Evolutionary conservation across 1,140 invertebrate genomes (phyloP), one percentile per base, ranked within the genome.

Genomic region (Pemphigus obesinymphae): DNA sequence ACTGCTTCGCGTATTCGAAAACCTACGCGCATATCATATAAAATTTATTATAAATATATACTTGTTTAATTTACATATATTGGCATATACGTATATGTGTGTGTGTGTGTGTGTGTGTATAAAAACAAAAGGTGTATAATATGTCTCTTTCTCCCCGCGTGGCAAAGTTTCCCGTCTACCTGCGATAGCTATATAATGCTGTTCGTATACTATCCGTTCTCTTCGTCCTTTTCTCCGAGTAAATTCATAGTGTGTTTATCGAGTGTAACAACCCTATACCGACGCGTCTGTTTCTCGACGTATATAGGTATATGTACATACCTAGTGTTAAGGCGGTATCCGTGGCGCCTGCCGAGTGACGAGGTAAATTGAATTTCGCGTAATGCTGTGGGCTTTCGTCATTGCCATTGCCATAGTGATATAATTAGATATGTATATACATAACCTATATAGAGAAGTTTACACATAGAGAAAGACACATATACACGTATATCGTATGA

Each of bases 181-280:
- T 31, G n/a, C n/a, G n/a, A n/a, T n/a, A n/a, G n/a, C n/a, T n/a
- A n/a, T n/a, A n/a, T n/a, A n/a, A n/a, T n/a, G n/a, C n/a, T n/a
- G n/a, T n/a, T n/a, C n/a, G n/a, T n/a, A n/a, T 40, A 40, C 10
- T 5, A 5, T 5, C 37, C 58, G 55, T 50, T 15, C 17, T 61
- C 15, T 13, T 61, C 15, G 26, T 63, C 58, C 29, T 63, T 66
- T 66, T 37, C 17, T n/a, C 61, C 3, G 7, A 10, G 63, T 13
- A 40, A 40, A 68, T 68, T 68, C 40, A 68, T 68, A 23, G 26
- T 68, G 20, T 68, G 63, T 68, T 68, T 40, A 68, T 68, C 34
- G 31, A n/a, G 63, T 40, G 34, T 68, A 68, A 40, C 34, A 68
- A 37, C 20, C 31, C 58, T 31, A 31, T 29, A 61, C 58, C 58